Conservation (phyloP, 2,797 vertebrate genomes). For the Clarias fuscus region DNA sequence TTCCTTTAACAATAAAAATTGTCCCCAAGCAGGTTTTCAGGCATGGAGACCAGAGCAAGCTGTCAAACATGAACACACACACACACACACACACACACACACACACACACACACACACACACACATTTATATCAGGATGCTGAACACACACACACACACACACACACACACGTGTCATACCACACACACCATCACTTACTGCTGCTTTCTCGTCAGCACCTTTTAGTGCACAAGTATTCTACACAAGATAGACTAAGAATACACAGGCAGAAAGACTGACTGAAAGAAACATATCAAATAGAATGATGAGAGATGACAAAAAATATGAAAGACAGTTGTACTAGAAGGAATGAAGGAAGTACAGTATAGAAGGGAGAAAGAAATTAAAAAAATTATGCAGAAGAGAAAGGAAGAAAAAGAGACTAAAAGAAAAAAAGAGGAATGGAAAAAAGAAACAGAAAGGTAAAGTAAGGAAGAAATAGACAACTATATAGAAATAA, state of each 20-base stretch:
- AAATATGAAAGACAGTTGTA: too few relatives aligned
- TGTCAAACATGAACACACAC: not conserved
- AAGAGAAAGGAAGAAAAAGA: not conserved
- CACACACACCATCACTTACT: too few relatives aligned
- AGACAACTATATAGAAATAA: not conserved
- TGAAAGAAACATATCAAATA: not conserved
- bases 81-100: not conserved
- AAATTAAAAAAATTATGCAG: not conserved
- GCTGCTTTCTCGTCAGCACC: too few relatives aligned
- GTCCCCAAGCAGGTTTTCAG: not conserved
- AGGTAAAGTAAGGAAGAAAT: not conserved
- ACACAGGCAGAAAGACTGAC: not conserved
- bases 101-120: not conserved
- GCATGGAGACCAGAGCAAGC: not conserved
- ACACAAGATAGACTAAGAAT: too few relatives aligned
- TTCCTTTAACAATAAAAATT: not conserved
- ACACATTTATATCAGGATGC: too few relatives aligned
- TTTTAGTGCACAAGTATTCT: too few relatives aligned
- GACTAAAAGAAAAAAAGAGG: not conserved
- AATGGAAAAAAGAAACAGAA: accelerated
- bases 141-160: not conserved
- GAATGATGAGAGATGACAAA: too few relatives aligned
- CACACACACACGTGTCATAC: too few relatives aligned
- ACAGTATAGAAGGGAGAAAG: too few relatives aligned
- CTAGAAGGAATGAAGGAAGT: too few relatives aligned